Evolutionary conservation across 2,888 invertebrate species (phyloP), one percentile per base, ranked within the genome.

Genomic region (Enoplolaimus lenunculus): DNA sequence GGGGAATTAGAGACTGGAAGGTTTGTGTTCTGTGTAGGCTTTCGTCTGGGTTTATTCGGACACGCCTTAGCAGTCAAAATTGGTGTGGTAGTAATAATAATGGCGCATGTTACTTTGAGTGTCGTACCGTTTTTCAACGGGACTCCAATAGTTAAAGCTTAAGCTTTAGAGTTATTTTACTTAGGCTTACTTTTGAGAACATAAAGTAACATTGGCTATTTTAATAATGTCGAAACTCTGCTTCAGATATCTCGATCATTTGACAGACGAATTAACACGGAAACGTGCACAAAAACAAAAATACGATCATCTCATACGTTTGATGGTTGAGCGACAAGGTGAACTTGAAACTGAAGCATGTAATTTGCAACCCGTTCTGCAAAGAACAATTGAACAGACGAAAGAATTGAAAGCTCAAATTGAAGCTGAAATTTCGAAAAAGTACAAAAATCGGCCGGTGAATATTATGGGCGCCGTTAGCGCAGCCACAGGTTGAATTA

Each of bases 351-450:
- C 82, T 1, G 87, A 87, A 68, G 85, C 87, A 0, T 81, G 86
- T 67, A 88, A 90, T 84, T 80, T 90, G n/a, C 85, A 88, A 72
- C 90, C 91, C 0, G 84, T 88, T 74, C 84, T 93, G 69, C 84
- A 86, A 59, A 81, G 87, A 21, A 84, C 94, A 59, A 84, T 89
- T 28, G 85, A 86, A 33, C 87, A 88, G 79, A 91, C 91, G 0
- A 88, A 88, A 78, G 86, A 87, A 74, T 82, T 95, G 71, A 91
- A 94, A 81, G 84, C 34, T 33, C 84, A 91, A 87, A 89, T 94
- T 77, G 90, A 92, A 81, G 83, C 82, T 28, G 93, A 93, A 78
- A 89, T 97, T 75, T 93, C 94, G 0, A 89, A 88, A 80, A 89
- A 89, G 77, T 95, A 97, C 83, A 90, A 90, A 77, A 88, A 88